Conservation (phyloP, 2,888 invertebrate species). For the Perizoma flavofasciatum region DNA sequence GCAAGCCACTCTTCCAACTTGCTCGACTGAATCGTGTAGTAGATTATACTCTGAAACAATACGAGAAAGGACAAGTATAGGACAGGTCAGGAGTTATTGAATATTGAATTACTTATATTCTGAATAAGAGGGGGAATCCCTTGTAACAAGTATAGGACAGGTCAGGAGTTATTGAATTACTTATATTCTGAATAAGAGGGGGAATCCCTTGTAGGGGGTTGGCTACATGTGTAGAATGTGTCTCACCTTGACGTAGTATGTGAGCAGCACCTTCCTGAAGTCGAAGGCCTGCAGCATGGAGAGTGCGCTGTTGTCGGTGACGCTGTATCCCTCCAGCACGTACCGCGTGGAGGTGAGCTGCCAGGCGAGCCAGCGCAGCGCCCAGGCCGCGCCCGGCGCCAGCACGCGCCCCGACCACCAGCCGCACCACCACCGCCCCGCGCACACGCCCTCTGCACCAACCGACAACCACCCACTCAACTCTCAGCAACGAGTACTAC, state of each 20-base stretch:
- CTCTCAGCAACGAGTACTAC: not conserved
- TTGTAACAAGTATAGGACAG: too few relatives aligned
- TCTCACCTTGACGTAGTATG: slow-evolving; percentile 97
- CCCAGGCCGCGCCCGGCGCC: slow-evolving; percentile 98
- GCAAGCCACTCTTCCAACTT: slow-evolving; percentile 96
- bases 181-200: too few relatives aligned
- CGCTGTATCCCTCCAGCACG: slow-evolving; percentile 98
- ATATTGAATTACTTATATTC: too few relatives aligned
- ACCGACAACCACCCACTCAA: not conserved
- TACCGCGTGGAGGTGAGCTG: slow-evolving; percentile 98
- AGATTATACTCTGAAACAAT: slow-evolving; percentile 93
- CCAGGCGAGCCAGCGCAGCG: slow-evolving; percentile 99
- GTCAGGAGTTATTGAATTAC: too few relatives aligned
- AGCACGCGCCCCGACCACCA: slow-evolving; percentile 88
- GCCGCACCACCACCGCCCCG: slow-evolving; percentile 48
- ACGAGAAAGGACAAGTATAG: not conserved
- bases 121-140: too few relatives aligned
- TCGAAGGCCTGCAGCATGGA: slow-evolving; percentile 99
- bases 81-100: too few relatives aligned
- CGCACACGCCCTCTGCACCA: slow-evolving; percentile 48
- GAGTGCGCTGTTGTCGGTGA: slow-evolving; percentile 98
- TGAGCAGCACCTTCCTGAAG: slow-evolving; percentile 97
- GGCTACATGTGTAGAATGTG: too few relatives aligned
- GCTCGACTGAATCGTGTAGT: slow-evolving; percentile 94
- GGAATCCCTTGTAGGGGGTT: too few relatives aligned